Evolutionary conservation across 1,140 invertebrate genomes (phyloP).

Genomic region (Lasaia peninsularis): DNA sequence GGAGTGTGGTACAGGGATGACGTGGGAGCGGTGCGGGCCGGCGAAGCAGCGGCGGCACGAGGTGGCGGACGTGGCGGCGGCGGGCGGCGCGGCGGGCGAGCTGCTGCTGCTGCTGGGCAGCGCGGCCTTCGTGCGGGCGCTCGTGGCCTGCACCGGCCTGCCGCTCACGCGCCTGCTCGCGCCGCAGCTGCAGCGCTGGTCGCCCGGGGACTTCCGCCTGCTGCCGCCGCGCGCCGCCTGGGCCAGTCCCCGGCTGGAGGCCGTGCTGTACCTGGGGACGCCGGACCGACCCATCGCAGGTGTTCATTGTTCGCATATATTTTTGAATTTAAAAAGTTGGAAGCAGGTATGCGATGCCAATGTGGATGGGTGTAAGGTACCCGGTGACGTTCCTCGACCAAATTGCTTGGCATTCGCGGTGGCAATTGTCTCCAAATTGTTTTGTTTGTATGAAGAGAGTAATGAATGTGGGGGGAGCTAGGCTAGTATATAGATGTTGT

Average conservation of each 20-base stretch:
- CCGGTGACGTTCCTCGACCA: too few relatives aligned
- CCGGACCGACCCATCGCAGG: slow-evolving; percentile 52
- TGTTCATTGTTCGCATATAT: too few relatives aligned
- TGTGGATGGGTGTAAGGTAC: too few relatives aligned
- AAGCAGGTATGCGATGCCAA: too few relatives aligned
- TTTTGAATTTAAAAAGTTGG: too few relatives aligned
- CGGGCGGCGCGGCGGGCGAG: slow-evolving; percentile 34
- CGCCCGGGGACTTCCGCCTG: slow-evolving; percentile 79
- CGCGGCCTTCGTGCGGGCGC: slow-evolving; percentile 76
- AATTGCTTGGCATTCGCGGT: too few relatives aligned
- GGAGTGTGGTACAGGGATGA: slow-evolving; percentile 42
- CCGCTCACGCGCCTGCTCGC: slow-evolving; percentile 61
- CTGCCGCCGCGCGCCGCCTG: slow-evolving; percentile 69
- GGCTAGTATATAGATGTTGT: too few relatives aligned
- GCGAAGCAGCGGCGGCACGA: slow-evolving; percentile 80
- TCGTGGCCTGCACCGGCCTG: slow-evolving; percentile 82
- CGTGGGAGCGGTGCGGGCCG: slow-evolving; percentile 80
- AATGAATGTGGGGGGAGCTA: too few relatives aligned
- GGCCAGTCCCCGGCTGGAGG: slow-evolving; percentile 75
- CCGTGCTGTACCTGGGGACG: slow-evolving; percentile 78
- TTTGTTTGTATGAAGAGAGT: too few relatives aligned
- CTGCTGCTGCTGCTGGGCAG: slow-evolving; percentile 73
- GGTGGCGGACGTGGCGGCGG: slow-evolving; percentile 77
- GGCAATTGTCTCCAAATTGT: too few relatives aligned
- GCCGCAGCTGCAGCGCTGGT: slow-evolving; percentile 83